Base-by-base conservation (phyloP, 2,797 vertebrate genomes). In the Linurgus olivaceus region DNA sequence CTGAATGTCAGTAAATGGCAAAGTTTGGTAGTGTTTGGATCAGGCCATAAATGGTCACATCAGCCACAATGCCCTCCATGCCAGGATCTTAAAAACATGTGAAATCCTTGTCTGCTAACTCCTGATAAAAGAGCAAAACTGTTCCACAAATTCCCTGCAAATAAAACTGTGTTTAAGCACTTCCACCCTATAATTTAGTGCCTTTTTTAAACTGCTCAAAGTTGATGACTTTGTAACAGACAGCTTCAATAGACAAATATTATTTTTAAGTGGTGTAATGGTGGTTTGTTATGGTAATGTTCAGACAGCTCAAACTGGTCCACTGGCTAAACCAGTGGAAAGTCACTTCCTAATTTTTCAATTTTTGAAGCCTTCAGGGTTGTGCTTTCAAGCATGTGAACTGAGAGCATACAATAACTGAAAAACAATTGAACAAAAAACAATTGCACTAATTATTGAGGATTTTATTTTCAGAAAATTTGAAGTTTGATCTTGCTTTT, bases 181-280 rank as follows among this genome's bases (percentile, higher is more conserved):
- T 95, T 94, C 77, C 55, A 61, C 67, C 52, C 63, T 72, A 18
- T 68, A 76, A 90, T 86, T 88, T 68, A 68, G 61, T 72, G 48
- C 57, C 25, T 63, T 88, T 92, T 87, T 72, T 8, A 70, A 89
- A 59, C 68, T 72, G 65, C 54, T 67, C 17, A 23, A 38, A 94
- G 76, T 8, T 65, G 52, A 68, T 92, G 71, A 68, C 66, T 94
- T 45, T 88, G 62, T 75, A 75, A 73, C 35, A 76, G 85, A 68
- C 72, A 70, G 50, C 62, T 91, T 80, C 11, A 44, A 85, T 57
- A 52, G 62, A 76, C 48, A 95, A 96, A 94, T 94, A 93, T 91
- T 94, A 92, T 94, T 96, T 65, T 20, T 23, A 75, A 94, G 87
- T 81, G 66, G 72, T 91, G 81, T 66, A 48, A 57, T 78, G 50